phyloP scores from a whole-genome alignment of 2,113 vertebrate genomes.

The Morphnarchus princeps region DNA sequence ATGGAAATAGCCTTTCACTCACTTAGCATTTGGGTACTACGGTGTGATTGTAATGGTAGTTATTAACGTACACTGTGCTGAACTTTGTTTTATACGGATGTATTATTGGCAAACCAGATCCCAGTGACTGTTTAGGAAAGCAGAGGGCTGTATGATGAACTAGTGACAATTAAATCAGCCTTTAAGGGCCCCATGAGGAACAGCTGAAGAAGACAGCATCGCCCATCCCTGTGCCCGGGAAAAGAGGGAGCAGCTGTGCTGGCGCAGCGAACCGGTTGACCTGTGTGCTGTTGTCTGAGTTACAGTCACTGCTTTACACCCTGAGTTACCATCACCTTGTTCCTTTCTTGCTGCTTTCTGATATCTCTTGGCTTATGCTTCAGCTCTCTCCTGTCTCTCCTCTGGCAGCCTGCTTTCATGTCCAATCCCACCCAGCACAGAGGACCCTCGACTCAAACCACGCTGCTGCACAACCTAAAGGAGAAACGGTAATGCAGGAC shows the following conservation, averaged over 20 bases:
- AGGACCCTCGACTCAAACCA: neutral
- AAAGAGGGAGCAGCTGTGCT: neutral
- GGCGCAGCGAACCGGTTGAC: neutral
- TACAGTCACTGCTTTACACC: neutral
- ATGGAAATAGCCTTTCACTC: neutral
- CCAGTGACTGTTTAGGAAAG: neutral
- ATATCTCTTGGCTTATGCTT: neutral
- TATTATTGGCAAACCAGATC: neutral
- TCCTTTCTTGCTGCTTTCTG: neutral
- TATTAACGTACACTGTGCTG: neutral
- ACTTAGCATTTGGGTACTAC: neutral
- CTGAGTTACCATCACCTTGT: neutral
- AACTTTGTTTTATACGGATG: neutral
- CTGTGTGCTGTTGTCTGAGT: neutral
- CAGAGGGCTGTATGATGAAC: neutral
- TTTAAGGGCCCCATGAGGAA: neutral
- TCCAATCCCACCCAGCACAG: neutral
- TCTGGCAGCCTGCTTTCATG: neutral
- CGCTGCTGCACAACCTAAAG: neutral
- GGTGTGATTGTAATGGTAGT: neutral
- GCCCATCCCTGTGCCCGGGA: neutral
- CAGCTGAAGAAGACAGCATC: neutral
- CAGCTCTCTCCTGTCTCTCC: neutral
- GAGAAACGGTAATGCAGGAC: neutral
- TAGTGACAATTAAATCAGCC: slow-evolving; percentile 22